These are phyloP conservation scores for Dolichotis patagonum DNA, from an alignment of 2,113 vertebrate genomes.

Conservation along the genomic window DNA sequence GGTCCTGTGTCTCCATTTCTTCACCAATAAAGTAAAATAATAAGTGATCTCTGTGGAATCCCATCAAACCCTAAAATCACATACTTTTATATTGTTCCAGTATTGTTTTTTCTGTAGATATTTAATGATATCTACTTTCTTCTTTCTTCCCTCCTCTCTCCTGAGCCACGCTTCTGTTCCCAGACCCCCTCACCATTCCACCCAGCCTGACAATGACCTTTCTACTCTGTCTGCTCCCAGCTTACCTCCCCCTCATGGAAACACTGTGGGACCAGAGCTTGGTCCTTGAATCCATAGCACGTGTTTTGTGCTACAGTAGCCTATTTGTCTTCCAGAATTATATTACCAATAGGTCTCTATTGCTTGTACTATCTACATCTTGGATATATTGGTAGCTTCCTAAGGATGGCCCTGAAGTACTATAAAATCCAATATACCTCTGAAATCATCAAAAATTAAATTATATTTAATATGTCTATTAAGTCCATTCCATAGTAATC, in stretches of 20 bases:
- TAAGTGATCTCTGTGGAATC: neutral
- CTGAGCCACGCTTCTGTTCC: neutral
- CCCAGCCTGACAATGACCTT: neutral
- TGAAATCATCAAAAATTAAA: conserved; percentile 5
- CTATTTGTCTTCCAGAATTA: neutral
- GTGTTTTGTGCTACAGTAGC: neutral
- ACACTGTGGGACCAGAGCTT: neutral
- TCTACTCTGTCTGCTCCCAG: neutral
- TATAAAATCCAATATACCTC: neutral
- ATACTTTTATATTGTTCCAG: neutral
- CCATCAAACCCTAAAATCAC: neutral
- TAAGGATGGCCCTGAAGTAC: neutral
- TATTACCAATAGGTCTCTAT: neutral
- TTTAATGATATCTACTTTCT: neutral
- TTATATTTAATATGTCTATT: neutral
- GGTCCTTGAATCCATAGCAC: neutral
- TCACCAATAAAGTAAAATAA: neutral
- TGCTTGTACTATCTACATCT: too few relatives aligned
- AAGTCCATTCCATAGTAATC: neutral
- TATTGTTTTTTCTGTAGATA: neutral
- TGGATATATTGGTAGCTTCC: neutral
- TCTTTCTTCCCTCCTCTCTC: neutral
- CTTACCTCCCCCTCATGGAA: neutral
- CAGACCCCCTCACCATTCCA: too few relatives aligned
- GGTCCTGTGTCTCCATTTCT: neutral